Percentiles rank a stretch among this genome's conserved stretches.
Conservation (phyloP, 2,113 vertebrate species). For the Neolamprologus cancellatus region DNA sequence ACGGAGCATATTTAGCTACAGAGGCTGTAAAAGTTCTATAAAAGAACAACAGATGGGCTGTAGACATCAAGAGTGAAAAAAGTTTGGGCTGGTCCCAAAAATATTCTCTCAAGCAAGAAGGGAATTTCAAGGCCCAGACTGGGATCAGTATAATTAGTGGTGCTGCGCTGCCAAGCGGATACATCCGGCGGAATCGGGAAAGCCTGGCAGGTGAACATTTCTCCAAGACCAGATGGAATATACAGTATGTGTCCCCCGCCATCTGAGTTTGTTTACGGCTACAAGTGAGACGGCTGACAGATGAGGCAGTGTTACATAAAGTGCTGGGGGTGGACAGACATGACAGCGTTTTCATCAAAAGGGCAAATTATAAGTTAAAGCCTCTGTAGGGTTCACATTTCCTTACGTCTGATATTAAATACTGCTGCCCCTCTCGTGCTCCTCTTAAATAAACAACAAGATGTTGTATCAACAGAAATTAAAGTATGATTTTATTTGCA, state of each 20-base stretch:
- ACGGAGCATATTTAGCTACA: neutral
- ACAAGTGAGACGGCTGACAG: neutral
- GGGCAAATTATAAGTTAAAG: neutral
- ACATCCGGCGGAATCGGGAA: constrained; percentile 40
- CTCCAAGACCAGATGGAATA: constrained; percentile 38
- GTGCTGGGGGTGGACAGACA: neutral
- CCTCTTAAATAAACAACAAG: neutral
- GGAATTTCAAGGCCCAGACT: constrained; percentile 52
- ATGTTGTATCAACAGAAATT: neutral
- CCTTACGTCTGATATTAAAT: neutral
- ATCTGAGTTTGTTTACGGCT: constrained; percentile 26
- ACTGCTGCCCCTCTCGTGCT: neutral
- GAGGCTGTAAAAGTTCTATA: neutral
- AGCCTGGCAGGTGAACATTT: constrained; percentile 51
- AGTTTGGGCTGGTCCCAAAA: constrained; percentile 23
- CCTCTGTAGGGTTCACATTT: neutral
- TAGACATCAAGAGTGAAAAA: constrained; percentile 32
- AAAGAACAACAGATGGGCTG: constrained; percentile 29
- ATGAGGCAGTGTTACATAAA: neutral
- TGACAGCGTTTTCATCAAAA: neutral
- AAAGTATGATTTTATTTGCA: neutral
- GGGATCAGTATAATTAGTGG: constrained; percentile 63
- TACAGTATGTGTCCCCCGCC: neutral
- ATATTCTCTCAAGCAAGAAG: constrained; percentile 19
- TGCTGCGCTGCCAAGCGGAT: constrained; percentile 43